phyloP scores from a whole-genome alignment of 2,888 invertebrate genomes.

The Tipula lateralis region DNA sequence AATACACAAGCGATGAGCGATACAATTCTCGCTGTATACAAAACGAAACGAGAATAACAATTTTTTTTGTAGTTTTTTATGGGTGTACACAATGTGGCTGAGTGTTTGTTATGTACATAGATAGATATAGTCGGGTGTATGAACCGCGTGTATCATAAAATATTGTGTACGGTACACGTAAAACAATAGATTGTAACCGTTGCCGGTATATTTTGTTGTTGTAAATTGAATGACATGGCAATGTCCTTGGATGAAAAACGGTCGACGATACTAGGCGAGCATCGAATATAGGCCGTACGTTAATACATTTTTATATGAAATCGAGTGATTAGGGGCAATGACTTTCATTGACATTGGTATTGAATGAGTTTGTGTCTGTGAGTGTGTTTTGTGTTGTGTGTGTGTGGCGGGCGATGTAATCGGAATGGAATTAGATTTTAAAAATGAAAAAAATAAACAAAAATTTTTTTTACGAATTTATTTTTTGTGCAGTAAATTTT shows the following conservation, averaged over 20 bases:
- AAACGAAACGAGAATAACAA: not conserved
- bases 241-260: constrained; percentile 50
- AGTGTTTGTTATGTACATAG: no score
- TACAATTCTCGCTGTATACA: not conserved
- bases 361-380: not conserved
- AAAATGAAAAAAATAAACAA: not conserved
- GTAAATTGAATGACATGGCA: constrained; percentile 39
- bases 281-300: constrained; percentile 34
- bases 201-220: not conserved
- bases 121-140: not conserved
- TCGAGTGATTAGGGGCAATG: not conserved
- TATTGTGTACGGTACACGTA: not conserved
- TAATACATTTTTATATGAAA: not conserved
- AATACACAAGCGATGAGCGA: constrained; percentile 32
- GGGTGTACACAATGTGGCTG: not conserved
- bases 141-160: not conserved
- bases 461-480: not conserved
- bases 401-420: not conserved
- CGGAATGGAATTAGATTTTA: no score
- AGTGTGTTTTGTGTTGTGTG: not conserved
- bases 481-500: not conserved
- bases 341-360: not conserved
- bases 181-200: not conserved
- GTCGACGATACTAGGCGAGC: constrained; percentile 44
- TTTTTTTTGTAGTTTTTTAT: not conserved